A percentile compares a stretch with the other conserved stretches of the same genome.
Conservation (phyloP, 2,113 vertebrate species). For the Piprites chloris region DNA sequence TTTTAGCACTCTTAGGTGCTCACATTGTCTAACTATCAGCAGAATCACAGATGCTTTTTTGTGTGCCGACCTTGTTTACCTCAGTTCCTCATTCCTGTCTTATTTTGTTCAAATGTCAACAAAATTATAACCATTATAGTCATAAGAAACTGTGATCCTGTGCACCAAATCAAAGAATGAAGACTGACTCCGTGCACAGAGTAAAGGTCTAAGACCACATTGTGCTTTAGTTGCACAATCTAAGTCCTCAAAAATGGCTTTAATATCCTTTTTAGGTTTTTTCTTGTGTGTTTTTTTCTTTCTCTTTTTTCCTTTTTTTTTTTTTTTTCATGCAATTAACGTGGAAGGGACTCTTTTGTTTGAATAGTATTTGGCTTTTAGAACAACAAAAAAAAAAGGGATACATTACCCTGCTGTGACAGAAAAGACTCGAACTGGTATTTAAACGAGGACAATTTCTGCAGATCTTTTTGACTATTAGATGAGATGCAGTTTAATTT, state of each 20-base stretch:
- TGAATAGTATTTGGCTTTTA: constrained; percentile 57
- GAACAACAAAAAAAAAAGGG: neutral
- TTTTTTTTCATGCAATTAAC: neutral
- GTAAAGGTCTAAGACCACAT: constrained; percentile 23
- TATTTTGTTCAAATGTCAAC: constrained; percentile 37
- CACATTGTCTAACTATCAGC: neutral
- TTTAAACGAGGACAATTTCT: constrained; percentile 52
- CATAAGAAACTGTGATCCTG: neutral
- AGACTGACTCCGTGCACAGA: neutral
- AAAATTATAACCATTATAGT: neutral
- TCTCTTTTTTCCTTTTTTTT: neutral
- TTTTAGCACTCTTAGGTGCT: neutral
- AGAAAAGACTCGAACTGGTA: constrained; percentile 33
- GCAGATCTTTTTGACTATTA: constrained; percentile 37
- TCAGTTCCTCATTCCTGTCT: neutral
- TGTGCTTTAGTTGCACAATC: neutral
- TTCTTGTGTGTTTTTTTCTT: neutral
- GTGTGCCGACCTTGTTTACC: neutral
- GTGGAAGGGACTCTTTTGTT: constrained; percentile 39
- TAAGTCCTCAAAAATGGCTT: neutral
- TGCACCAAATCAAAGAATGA: constrained; percentile 5
- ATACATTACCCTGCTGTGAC: constrained; percentile 55
- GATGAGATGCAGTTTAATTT: constrained; percentile 60
- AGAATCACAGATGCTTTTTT: neutral
- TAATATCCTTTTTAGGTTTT: neutral